Evolutionary conservation across 2,888 invertebrate genomes (phyloP), one percentile per base, ranked within the genome.

Genomic region (Eupelmus urozonus): DNA sequence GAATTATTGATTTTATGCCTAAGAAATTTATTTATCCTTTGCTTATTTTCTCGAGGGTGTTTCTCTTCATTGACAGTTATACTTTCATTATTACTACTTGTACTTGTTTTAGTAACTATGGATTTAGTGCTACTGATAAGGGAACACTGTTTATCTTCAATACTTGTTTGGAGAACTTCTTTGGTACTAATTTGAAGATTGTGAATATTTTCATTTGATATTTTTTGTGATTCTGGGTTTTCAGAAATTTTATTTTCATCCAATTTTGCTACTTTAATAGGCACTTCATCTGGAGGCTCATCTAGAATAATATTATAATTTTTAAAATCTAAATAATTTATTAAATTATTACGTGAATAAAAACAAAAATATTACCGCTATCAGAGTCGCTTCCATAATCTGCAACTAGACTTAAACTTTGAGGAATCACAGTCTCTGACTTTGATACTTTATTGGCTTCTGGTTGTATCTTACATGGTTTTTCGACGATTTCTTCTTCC

Each of bases 301-400:
- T 85, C 88, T 88, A 71, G n/a, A 51, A 81, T 67, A 69, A 55
- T 82, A 55, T 55, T 42, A 29, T 18, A 42, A 34, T 18, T 53
- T 20, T 53, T n/a, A 57, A 34, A 67, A 40, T 34, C 9, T 5
- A 34, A 34, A 5, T 34, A 34, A 5, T 34, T 34, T 34, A 5
- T 34, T 9, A 5, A 34, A 34, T 5, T 34, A 34, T 9, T 34
- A 5, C 34, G 9, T 34, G 2, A 45, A 16, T 45, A 16, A 13
- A 45, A 45, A 16, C 2, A 11, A 59, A 34, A 3, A 60, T 65
- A 18, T 81, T 82, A 88, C 88, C 86, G 55, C 84, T 74, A n/a
- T 85, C 85, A 11, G 87, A 84, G 70, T 84, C 85, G 81, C 85
- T 88, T 65, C 80, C 84, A 74, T 89, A 89, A 84, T 86, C 82